These are phyloP conservation scores for Glyphotaelius pellucidus DNA, from an alignment of 2,888 invertebrate species.

Conservation along the genomic window DNA sequence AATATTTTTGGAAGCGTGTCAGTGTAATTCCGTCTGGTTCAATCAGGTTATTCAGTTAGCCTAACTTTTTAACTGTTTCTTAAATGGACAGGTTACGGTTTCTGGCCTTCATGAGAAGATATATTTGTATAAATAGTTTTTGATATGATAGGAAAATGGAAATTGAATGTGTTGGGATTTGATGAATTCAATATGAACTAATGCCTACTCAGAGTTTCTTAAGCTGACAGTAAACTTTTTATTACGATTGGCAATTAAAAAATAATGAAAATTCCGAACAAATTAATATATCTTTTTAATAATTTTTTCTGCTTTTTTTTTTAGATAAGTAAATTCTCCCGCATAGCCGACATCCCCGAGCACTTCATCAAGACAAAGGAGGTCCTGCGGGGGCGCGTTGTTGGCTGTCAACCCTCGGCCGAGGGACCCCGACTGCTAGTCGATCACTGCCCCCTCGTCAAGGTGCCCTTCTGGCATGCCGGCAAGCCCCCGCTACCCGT, in stretches of 20 bases:
- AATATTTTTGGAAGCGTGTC: neutral
- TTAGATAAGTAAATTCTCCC: conserved; percentile 81
- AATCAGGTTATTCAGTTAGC: neutral
- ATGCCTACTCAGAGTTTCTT: neutral
- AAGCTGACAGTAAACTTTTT: neutral
- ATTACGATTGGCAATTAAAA: neutral
- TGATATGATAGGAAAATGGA: no score
- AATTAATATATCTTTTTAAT: neutral
- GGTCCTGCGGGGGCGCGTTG: conserved; percentile 75
- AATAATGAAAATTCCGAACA: neutral
- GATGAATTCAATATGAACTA: no score
- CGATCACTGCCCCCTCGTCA: conserved; percentile 78
- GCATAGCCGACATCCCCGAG: conserved; percentile 78
- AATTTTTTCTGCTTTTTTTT: conserved; percentile 51
- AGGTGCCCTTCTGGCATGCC: conserved; percentile 76
- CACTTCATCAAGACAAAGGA: conserved; percentile 77
- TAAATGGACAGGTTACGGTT: neutral
- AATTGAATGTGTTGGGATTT: no score
- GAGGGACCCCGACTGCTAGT: conserved; percentile 74
- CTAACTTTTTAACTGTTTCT: neutral
- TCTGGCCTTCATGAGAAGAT: no score
- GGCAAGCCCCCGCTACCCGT: conserved; percentile 76
- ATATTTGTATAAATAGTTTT: no score
- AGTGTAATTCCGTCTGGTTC: neutral
- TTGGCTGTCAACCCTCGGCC: conserved; percentile 76